A percentile compares a stretch with the other conserved stretches of the same genome.
phyloP scores from a whole-genome alignment of 1,140 invertebrate genomes.

The Halesus radiatus region DNA sequence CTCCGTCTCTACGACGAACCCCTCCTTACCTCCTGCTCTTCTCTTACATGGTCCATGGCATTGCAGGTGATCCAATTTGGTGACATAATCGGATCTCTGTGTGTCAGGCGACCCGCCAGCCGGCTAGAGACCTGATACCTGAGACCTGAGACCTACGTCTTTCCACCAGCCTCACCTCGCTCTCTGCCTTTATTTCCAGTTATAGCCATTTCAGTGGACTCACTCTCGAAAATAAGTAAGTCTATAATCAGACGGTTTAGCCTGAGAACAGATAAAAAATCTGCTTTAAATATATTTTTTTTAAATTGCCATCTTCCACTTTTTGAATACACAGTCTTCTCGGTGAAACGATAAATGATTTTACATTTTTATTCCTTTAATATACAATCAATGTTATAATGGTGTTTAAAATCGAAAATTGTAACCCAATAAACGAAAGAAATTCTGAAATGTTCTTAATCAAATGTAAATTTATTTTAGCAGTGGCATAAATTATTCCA shows the following conservation, averaged over 20 bases:
- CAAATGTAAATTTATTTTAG: not conserved
- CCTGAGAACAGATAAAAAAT: too few relatives aligned
- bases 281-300: too few relatives aligned
- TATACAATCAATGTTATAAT: not conserved
- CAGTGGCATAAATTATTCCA: not conserved
- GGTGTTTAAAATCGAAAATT: not conserved
- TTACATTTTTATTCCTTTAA: not conserved
- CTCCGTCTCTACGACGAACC: not conserved
- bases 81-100: conserved; percentile 70
- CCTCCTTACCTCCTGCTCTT: not conserved
- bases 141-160: not conserved
- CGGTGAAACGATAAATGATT: too few relatives aligned
- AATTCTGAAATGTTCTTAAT: not conserved
- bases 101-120: conserved; percentile 67
- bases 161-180: too few relatives aligned
- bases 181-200: conserved; percentile 2
- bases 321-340: too few relatives aligned
- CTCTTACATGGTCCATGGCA: conserved; percentile 62
- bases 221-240: too few relatives aligned
- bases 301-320: too few relatives aligned
- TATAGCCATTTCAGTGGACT: not conserved
- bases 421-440: not conserved
- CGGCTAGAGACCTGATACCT: too few relatives aligned
- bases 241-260: too few relatives aligned
- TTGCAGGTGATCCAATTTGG: conserved; percentile 72